Percentiles rank a stretch among this genome's conserved stretches.
Evolutionary conservation across 2,797 vertebrate genomes (phyloP).

Genomic region (Hoplostethus mediterraneus): DNA sequence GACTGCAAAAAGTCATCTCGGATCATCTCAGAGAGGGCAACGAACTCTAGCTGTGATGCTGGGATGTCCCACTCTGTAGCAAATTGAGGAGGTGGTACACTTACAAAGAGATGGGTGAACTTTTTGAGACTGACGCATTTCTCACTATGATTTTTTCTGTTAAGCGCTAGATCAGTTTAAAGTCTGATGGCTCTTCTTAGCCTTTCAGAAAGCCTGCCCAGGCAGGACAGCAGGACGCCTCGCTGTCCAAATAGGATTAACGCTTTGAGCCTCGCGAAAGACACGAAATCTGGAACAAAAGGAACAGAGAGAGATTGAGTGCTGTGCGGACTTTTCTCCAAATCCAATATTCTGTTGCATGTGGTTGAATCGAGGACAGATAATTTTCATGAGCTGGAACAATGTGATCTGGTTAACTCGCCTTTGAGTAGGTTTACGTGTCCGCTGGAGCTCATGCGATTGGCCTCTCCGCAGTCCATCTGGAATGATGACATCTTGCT

Average conservation of each 20-base stretch:
- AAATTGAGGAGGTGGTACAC: too few relatives aligned
- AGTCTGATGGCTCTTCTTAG: background rate
- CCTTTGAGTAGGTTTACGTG: constrained; percentile 5
- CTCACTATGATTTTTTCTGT: too few relatives aligned
- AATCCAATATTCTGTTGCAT: constrained; percentile 16
- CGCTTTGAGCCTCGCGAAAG: constrained; percentile 36
- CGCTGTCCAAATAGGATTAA: constrained; percentile 54
- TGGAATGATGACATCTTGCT: constrained; percentile 4
- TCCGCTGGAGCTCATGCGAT: constrained; percentile 25
- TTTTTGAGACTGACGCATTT: background rate
- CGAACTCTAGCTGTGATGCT: too few relatives aligned
- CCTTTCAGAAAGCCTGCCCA: background rate
- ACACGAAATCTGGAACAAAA: constrained; percentile 31
- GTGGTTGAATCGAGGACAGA: constrained; percentile 38
- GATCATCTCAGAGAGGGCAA: too few relatives aligned
- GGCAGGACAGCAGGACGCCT: constrained; percentile 18
- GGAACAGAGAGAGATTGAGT: constrained; percentile 12
- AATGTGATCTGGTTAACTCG: constrained; percentile 20
- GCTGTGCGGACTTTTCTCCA: constrained; percentile 21
- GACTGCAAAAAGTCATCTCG: too few relatives aligned
- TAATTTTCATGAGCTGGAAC: constrained; percentile 27
- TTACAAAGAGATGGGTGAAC: too few relatives aligned
- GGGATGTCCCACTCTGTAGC: too few relatives aligned
- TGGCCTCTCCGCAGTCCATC: background rate
- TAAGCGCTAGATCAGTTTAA: background rate